These are phyloP conservation scores for Lutjanus campechanus DNA, from an alignment of 2,797 vertebrate species.

Conservation along the genomic window DNA sequence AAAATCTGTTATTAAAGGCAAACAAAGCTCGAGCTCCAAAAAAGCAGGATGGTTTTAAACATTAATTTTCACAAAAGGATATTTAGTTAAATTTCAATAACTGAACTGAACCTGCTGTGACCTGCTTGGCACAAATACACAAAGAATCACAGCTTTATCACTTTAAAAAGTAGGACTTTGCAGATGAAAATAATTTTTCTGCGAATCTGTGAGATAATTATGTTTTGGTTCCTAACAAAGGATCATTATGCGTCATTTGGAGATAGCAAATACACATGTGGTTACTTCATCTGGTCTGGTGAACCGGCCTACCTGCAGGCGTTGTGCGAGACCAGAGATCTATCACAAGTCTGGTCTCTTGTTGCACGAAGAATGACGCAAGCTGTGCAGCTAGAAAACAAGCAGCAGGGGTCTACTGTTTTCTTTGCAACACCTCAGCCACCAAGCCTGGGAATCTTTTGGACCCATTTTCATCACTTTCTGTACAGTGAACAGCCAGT, in stretches of 20 bases:
- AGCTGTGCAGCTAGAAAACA: background rate
- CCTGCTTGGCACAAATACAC: conserved; percentile 4
- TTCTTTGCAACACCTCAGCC: background rate
- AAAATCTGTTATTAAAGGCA: background rate
- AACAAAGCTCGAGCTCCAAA: background rate
- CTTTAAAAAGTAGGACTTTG: background rate
- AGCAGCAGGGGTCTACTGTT: background rate
- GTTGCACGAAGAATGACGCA: conserved; percentile 12
- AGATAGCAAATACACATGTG: conserved; percentile 5
- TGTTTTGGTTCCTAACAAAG: conserved; percentile 15
- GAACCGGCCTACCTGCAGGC: background rate
- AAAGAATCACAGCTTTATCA: background rate
- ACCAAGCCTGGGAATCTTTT: background rate
- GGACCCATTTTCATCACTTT: background rate
- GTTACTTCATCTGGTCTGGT: conserved; percentile 14
- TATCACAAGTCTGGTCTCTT: conserved; percentile 11
- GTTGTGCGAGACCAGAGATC: conserved; percentile 14
- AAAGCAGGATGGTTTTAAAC: background rate
- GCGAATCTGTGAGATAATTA: background rate
- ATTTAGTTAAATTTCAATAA: background rate
- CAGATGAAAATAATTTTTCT: background rate
- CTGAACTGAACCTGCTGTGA: background rate
- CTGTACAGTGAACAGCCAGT: background rate
- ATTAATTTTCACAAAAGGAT: background rate
- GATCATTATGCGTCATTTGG: conserved; percentile 27